These are phyloP conservation scores for Sebastes jordani DNA, from an alignment of 2,797 vertebrate species.

Conservation along the genomic window DNA sequence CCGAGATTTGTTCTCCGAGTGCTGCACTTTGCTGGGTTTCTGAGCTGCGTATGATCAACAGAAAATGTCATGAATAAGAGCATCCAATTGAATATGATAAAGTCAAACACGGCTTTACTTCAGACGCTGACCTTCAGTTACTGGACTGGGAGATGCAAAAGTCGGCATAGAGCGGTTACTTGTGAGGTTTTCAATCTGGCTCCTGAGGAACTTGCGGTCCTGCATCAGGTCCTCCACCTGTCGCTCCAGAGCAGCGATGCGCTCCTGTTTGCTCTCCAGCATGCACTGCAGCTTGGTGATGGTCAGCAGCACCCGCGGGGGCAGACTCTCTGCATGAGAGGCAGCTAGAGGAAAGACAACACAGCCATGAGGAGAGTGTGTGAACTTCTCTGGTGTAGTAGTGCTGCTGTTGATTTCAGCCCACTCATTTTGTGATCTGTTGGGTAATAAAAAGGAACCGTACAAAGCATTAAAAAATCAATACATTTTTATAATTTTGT, in stretches of 20 bases:
- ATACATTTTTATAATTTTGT: not conserved
- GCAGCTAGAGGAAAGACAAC: conserved; percentile 28
- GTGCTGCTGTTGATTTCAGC: fast-evolving
- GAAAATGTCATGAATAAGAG: fast-evolving
- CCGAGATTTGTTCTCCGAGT: conserved; percentile 69
- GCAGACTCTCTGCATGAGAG: conserved; percentile 64
- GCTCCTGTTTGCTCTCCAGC: conserved; percentile 82
- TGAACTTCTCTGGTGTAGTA: not conserved
- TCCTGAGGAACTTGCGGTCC: conserved; percentile 82
- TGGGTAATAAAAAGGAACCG: not conserved
- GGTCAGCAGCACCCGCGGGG: conserved; percentile 75
- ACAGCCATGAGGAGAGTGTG: not conserved
- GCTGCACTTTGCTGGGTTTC: conserved; percentile 62
- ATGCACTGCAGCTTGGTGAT: conserved; percentile 82
- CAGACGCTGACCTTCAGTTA: conserved; percentile 62
- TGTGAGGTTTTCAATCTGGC: conserved; percentile 82
- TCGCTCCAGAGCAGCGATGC: conserved; percentile 72
- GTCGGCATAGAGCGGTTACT: conserved; percentile 58
- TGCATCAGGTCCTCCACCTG: conserved; percentile 83
- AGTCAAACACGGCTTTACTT: no score
- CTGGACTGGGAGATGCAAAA: conserved; percentile 45
- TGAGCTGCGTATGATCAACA: conserved; percentile 21
- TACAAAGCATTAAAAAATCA: not conserved
- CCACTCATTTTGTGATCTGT: not conserved
- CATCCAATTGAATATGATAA: not conserved